These are phyloP conservation scores for Vulpes lagopus DNA, from an alignment of 2,113 vertebrate species.

Conservation along the genomic window DNA sequence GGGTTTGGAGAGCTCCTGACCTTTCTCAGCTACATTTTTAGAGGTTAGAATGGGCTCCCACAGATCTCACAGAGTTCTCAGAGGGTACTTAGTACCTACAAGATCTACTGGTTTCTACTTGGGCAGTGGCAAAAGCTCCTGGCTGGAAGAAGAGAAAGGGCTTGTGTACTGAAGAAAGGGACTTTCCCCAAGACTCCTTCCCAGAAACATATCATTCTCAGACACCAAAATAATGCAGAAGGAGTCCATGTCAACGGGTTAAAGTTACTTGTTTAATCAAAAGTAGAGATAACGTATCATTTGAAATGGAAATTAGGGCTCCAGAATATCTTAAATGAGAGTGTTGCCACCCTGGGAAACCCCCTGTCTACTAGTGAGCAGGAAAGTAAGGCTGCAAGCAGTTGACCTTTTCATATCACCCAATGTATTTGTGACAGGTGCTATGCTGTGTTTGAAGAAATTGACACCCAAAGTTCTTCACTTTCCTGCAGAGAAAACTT, in stretches of 20 bases:
- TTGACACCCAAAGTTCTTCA: constrained; percentile 37
- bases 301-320: constrained; percentile 77
- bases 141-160: constrained; percentile 26
- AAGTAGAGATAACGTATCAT: constrained; percentile 72
- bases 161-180: constrained; percentile 28
- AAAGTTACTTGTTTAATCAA: constrained; percentile 69
- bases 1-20: neutral
- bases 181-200: constrained; percentile 67
- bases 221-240: constrained; percentile 50
- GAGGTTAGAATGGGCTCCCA: constrained; percentile 22
- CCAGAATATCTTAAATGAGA: constrained; percentile 68
- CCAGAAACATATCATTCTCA: constrained; percentile 66
- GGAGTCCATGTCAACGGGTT: constrained; percentile 60
- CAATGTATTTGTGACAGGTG: constrained; percentile 50
- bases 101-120: neutral
- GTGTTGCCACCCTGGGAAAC: constrained; percentile 68
- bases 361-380: constrained; percentile 64
- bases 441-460: constrained; percentile 63
- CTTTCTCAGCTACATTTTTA: constrained; percentile 34
- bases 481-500: constrained; percentile 59
- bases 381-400: constrained; percentile 69
- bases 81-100: neutral
- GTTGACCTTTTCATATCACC: constrained; percentile 64
- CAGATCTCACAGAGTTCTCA: constrained; percentile 25
- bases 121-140: constrained; percentile 17